phyloP scores from a whole-genome alignment of 2,888 invertebrate genomes.

The Urechis unicinctus region DNA sequence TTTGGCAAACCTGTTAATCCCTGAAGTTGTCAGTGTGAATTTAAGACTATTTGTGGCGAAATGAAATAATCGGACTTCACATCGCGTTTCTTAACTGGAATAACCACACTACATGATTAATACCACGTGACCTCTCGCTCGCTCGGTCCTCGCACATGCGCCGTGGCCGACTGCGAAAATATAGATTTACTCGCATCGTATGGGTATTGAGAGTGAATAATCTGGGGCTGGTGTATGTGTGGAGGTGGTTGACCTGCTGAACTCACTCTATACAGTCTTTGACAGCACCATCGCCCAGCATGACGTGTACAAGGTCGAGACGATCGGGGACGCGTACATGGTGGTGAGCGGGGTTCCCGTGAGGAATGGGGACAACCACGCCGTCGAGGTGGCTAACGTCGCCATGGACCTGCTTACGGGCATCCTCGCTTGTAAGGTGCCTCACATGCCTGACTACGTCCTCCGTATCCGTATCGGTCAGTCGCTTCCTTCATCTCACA shows the following conservation, averaged over 20 bases:
- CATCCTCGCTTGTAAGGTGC: slow-evolving; percentile 18
- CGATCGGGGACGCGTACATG: slow-evolving; percentile 46
- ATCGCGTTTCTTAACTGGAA: no score
- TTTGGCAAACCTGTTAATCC: no score
- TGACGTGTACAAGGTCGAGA: slow-evolving; percentile 26
- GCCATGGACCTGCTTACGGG: slow-evolving; percentile 33
- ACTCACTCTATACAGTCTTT: slow-evolving; percentile 29
- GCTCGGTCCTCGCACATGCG: no score
- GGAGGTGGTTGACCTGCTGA: slow-evolving; percentile 31
- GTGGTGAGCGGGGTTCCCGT: slow-evolving; percentile 31
- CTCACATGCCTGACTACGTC: slow-evolving; percentile 1
- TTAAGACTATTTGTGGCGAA: no score
- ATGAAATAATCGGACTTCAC: no score
- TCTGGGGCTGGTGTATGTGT: slow-evolving; percentile 5
- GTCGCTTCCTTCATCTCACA: neutral
- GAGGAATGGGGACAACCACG: slow-evolving; percentile 33
- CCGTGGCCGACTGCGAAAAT: no score
- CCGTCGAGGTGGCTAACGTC: slow-evolving; percentile 33
- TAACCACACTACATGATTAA: no score
- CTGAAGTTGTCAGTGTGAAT: no score
- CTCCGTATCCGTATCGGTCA: slow-evolving; percentile 1
- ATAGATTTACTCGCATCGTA: no score
- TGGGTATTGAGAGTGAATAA: neutral
- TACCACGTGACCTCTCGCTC: no score
- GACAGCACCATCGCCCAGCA: slow-evolving; percentile 17